phyloP scores from a whole-genome alignment of 30 jellyfish, hydroid and myxozoan genomes.

The Catostylus mosaicus region DNA sequence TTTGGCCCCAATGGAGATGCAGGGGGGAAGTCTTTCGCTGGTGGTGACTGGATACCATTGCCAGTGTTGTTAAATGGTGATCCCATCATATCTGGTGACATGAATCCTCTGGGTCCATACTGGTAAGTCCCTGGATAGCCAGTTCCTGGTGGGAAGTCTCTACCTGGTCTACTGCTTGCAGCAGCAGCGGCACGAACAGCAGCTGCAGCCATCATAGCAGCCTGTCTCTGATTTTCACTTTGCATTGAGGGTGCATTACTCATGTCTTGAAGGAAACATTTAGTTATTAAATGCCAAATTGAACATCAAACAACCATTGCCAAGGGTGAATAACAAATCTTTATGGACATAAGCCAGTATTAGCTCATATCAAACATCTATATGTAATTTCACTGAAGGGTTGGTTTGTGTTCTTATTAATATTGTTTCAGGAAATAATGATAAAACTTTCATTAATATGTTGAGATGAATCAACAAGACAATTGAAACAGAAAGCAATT shows the following conservation, averaged over 20 bases:
- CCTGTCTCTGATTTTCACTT: constrained; percentile 75
- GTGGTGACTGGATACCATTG: constrained; percentile 69
- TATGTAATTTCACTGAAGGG: too few species aligned
- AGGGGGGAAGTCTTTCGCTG: constrained; percentile 67
- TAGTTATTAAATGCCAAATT: too few species aligned
- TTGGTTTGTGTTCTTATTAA: too few species aligned
- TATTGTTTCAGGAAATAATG: too few species aligned
- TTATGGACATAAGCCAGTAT: too few species aligned
- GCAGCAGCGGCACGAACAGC: constrained; percentile 97
- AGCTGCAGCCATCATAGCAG: constrained; percentile 98
- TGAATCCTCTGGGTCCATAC: constrained; percentile 67
- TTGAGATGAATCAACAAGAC: not conserved
- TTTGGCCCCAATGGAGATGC: constrained; percentile 72
- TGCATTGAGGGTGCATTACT: constrained; percentile 6
- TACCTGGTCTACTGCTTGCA: constrained; percentile 80
- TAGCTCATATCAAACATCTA: too few species aligned
- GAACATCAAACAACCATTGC: too few species aligned
- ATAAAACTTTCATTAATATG: too few species aligned
- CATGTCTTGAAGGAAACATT: constrained; percentile 1
- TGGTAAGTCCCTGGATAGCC: constrained; percentile 68
- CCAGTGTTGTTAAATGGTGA: constrained; percentile 84
- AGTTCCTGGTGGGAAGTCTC: constrained; percentile 74
- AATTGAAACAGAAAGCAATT: not conserved
- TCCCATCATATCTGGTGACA: constrained; percentile 68
- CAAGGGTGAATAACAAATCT: too few species aligned